Evolutionary conservation across 1,140 invertebrate species (phyloP).

Genomic region (Pseudomyrmex concolor): DNA sequence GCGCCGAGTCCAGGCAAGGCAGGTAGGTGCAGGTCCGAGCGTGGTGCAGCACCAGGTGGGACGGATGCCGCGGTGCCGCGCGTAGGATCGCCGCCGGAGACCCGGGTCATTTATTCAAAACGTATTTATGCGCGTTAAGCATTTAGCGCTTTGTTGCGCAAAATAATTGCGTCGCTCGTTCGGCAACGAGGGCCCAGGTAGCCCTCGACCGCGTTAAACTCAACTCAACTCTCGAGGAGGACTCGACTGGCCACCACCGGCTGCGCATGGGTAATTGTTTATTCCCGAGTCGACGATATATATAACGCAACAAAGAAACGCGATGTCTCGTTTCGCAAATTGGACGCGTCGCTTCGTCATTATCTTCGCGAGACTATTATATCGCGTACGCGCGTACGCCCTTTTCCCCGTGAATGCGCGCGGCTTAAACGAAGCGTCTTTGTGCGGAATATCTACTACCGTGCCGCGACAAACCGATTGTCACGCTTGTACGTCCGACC

Average conservation of each 20-base stretch:
- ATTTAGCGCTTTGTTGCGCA: constrained; percentile 52
- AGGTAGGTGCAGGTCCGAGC: constrained; percentile 75
- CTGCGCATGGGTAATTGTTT: constrained; percentile 13
- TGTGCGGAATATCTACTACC: constrained; percentile 3
- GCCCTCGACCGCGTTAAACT: constrained; percentile 13
- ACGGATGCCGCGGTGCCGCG: constrained; percentile 22
- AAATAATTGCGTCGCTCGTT: constrained; percentile 52
- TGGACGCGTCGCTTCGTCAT: constrained; percentile 2
- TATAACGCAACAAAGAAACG: background rate
- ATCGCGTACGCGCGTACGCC: no score
- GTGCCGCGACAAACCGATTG: constrained; percentile 32
- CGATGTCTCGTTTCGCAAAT: constrained; percentile 24
- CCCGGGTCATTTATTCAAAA: constrained; percentile 62
- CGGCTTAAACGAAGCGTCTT: background rate
- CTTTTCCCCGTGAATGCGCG: background rate
- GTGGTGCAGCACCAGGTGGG: constrained; percentile 55
- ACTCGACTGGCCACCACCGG: background rate
- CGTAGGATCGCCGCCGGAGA: background rate
- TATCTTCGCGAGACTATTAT: background rate
- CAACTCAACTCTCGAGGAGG: background rate
- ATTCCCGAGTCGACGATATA: constrained; percentile 8
- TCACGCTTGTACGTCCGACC: constrained; percentile 13
- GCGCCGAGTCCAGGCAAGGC: constrained; percentile 62
- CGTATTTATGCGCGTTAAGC: constrained; percentile 50
- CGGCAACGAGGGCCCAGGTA: constrained; percentile 32